Percentiles rank a stretch among this genome's conserved stretches.
Evolutionary conservation across 2,888 invertebrate genomes (phyloP).

Genomic region (Mellilla xanthometata): DNA sequence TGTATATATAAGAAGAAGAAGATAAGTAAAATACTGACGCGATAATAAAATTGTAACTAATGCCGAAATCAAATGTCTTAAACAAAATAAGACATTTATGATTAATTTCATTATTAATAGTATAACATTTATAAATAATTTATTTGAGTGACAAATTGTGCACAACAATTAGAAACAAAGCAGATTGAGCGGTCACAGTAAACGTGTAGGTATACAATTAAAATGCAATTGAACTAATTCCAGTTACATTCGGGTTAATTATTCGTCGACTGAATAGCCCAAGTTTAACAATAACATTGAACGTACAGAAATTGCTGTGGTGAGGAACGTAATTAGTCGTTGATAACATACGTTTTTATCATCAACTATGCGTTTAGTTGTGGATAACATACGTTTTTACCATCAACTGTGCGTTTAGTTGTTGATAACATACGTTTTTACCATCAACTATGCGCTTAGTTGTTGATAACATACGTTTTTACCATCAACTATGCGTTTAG

Average conservation of each 20-base stretch:
- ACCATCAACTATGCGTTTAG: neutral
- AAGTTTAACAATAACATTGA: slow-evolving; percentile 16
- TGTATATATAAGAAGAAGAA: no score
- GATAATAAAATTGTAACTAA: no score
- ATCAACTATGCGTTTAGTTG: neutral
- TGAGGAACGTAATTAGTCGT: neutral
- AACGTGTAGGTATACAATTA: slow-evolving; percentile 16
- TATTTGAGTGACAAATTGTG: no score
- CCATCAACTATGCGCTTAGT: neutral
- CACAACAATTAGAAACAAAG: no score
- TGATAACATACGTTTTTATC: neutral
- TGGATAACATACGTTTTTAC: neutral
- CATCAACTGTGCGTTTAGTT: neutral
- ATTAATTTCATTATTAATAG: no score
- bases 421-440: neutral
- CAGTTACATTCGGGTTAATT: slow-evolving; percentile 21
- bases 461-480: neutral
- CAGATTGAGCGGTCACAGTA: neutral
- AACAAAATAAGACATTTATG: no score
- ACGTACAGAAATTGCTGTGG: slow-evolving; percentile 15
- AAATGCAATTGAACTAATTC: slow-evolving; percentile 24
- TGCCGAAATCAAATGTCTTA: no score
- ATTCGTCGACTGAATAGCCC: slow-evolving; percentile 16
- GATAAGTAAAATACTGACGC: no score
- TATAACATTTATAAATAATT: no score